Evolutionary conservation across 2,113 vertebrate species (phyloP).

Genomic region (Octodon degus): DNA sequence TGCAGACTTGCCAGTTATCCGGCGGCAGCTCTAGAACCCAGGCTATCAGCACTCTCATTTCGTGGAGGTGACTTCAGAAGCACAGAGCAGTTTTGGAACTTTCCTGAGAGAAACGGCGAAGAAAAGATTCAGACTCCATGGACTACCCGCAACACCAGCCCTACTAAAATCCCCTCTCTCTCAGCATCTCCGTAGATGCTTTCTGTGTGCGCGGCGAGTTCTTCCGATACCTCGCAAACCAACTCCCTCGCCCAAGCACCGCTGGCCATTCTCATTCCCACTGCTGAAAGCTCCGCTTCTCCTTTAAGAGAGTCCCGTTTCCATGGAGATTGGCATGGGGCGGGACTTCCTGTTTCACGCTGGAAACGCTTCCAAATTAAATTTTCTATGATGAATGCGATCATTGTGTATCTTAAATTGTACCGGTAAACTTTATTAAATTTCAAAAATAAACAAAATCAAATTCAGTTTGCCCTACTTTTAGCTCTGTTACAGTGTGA

Average conservation of each 20-base stretch:
- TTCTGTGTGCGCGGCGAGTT: neutral
- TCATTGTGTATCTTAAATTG: too few relatives aligned
- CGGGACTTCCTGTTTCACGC: conserved; percentile 57
- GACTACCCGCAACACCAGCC: neutral
- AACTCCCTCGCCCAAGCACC: accelerated
- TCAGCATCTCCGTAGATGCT: neutral
- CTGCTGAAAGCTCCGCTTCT: neutral
- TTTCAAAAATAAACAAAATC: neutral
- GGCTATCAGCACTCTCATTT: neutral
- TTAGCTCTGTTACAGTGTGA: neutral
- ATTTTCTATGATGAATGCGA: too few relatives aligned
- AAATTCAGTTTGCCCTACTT: neutral
- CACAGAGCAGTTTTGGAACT: neutral
- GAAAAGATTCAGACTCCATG: neutral
- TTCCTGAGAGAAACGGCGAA: neutral
- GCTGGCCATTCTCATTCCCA: accelerated
- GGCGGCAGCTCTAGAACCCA: neutral
- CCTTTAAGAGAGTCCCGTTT: neutral
- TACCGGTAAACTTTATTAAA: too few relatives aligned
- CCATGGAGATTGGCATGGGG: conserved; percentile 56
- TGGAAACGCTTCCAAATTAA: conserved; percentile 23
- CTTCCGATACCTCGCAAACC: neutral
- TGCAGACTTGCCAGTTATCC: neutral
- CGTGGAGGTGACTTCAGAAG: neutral
- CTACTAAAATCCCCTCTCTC: neutral